These are phyloP conservation scores for Lepilemur septentrionalis DNA, from an alignment of 2,797 vertebrate species.

Conservation along the genomic window DNA sequence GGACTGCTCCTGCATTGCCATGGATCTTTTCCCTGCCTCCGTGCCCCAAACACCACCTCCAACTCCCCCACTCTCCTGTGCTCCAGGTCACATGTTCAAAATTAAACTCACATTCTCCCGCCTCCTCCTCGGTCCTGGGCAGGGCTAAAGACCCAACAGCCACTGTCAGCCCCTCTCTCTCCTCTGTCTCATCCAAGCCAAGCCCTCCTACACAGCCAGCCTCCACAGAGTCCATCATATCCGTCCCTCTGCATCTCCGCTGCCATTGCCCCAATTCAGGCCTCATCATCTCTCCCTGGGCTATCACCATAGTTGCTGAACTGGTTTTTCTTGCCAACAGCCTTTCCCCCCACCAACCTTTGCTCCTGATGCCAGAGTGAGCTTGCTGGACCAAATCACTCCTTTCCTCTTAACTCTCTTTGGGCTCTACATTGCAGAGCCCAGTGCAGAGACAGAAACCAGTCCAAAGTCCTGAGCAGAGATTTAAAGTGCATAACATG, in stretches of 20 bases:
- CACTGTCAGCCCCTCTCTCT: not conserved
- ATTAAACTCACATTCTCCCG: not conserved
- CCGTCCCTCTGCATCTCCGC: not conserved
- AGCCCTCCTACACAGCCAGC: not conserved
- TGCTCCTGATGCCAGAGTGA: not conserved
- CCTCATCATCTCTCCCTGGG: constrained; percentile 3
- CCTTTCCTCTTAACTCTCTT: not conserved
- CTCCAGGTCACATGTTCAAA: not conserved
- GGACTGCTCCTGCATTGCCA: not conserved
- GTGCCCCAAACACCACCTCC: not conserved
- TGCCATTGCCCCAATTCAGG: not conserved
- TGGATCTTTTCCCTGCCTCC: not conserved
- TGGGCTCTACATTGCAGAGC: not conserved
- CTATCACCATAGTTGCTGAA: not conserved
- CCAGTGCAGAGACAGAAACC: not conserved
- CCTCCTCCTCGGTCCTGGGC: not conserved
- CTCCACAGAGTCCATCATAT: not conserved
- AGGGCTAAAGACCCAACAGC: not conserved
- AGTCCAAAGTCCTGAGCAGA: not conserved
- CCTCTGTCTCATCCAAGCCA: not conserved
- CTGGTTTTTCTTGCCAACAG: constrained; percentile 52
- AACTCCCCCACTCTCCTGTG: not conserved
- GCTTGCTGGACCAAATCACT: not conserved
- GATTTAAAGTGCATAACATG: not conserved
- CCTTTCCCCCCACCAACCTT: not conserved